Conservation (phyloP, 2,888 invertebrate species). For the Cataglyphis albicans region DNA sequence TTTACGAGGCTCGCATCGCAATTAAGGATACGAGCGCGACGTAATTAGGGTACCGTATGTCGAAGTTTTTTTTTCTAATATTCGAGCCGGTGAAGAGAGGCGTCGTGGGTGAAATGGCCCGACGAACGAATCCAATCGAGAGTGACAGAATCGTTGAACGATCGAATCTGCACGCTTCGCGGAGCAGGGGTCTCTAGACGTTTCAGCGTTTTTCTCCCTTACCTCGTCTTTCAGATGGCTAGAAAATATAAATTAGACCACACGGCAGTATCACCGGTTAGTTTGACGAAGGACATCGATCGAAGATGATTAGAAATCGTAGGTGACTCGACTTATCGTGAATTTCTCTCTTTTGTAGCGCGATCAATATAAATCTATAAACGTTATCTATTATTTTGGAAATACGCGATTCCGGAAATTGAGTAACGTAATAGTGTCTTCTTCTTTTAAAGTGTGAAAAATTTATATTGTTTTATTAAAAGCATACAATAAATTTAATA, state of each 20-base stretch:
- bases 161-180: slow-evolving; percentile 65
- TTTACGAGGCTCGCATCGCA: background rate
- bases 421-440: slow-evolving; percentile 14
- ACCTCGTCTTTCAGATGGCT: slow-evolving; percentile 81
- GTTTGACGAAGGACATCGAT: slow-evolving; percentile 78
- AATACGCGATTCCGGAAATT: background rate
- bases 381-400: background rate
- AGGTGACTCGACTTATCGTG: slow-evolving; percentile 10
- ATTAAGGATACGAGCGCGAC: slow-evolving; percentile 16
- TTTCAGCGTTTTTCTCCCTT: slow-evolving; percentile 89
- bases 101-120: slow-evolving; percentile 65
- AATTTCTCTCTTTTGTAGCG: slow-evolving; percentile 8
- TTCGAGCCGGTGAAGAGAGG: slow-evolving; percentile 2
- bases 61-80: slow-evolving; percentile 48
- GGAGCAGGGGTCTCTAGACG: slow-evolving; percentile 85
- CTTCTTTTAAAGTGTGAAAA: background rate
- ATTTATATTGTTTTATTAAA: background rate
- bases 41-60: slow-evolving; percentile 25
- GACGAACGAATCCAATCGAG: slow-evolving; percentile 66
- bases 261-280: slow-evolving; percentile 74
- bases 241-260: slow-evolving; percentile 84
- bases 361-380: slow-evolving; percentile 3
- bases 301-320: slow-evolving; percentile 70
- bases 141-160: slow-evolving; percentile 70
- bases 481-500: background rate